phyloP scores from a whole-genome alignment of 2,797 vertebrate species.

The Silurus aristotelis region DNA sequence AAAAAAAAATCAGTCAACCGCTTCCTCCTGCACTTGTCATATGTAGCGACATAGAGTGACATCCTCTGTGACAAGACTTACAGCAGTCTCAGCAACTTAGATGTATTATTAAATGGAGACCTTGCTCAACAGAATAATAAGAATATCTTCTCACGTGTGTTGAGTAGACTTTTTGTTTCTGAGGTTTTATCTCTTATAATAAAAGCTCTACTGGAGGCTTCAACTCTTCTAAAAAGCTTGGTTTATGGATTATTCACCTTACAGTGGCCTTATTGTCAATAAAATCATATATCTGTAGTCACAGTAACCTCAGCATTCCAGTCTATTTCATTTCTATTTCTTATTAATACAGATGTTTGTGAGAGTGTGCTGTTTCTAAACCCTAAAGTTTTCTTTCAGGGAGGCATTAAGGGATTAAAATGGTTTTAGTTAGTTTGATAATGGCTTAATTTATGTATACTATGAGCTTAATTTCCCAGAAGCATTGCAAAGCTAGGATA shows the following conservation, averaged over 20 bases:
- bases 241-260: neutral
- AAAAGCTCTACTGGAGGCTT: neutral
- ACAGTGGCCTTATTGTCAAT: slow-evolving; percentile 6
- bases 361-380: neutral
- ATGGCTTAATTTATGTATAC: neutral
- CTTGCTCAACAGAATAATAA: neutral
- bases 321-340: neutral
- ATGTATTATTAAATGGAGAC: slow-evolving; percentile 37
- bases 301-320: neutral
- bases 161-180: neutral
- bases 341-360: neutral
- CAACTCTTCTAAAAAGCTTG: neutral
- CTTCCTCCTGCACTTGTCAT: neutral
- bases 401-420: neutral
- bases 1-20: neutral
- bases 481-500: neutral
- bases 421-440: neutral
- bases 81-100: slow-evolving; percentile 7
- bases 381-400: neutral
- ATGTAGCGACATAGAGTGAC: slow-evolving; percentile 3
- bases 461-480: neutral
- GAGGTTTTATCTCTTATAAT: neutral
- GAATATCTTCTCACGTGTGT: slow-evolving; percentile 17
- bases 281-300: neutral
- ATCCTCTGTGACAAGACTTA: neutral